A percentile compares a stretch with the other conserved stretches of the same genome.
phyloP scores from a whole-genome alignment of 2,888 invertebrate species.

The Lasioglossum leucozonium region DNA sequence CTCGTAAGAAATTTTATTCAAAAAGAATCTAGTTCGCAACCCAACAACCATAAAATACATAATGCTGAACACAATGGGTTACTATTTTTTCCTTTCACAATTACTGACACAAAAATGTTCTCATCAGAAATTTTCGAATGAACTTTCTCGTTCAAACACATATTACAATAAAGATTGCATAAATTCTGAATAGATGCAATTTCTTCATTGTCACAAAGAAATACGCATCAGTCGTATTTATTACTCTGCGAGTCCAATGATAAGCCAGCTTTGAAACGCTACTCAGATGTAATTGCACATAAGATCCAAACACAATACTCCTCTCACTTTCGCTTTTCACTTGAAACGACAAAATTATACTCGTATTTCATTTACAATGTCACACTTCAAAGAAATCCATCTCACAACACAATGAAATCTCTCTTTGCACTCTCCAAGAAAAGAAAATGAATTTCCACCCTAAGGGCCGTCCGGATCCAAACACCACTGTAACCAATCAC shows the following conservation, averaged over 20 bases:
- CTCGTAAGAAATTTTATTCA: no score
- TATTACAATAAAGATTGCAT: not conserved
- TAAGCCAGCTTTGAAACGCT: not conserved
- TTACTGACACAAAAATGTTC: not conserved
- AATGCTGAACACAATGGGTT: no score
- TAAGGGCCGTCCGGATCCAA: not conserved
- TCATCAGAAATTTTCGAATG: no score
- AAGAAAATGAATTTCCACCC: slow-evolving; percentile 2
- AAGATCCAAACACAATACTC: not conserved
- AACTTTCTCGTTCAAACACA: not conserved
- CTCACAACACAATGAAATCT: not conserved
- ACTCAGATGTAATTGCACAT: not conserved
- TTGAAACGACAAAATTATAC: not conserved
- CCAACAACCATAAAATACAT: no score
- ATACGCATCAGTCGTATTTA: not conserved
- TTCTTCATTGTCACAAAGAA: not conserved
- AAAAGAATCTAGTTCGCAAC: no score
- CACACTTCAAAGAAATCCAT: not conserved
- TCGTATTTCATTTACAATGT: not conserved
- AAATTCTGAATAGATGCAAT: not conserved
- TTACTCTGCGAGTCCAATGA: not conserved
- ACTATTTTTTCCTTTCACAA: not conserved
- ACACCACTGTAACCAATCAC: not conserved
- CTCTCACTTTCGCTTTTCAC: not conserved
- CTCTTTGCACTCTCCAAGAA: not conserved